These are phyloP conservation scores for Drosophila busckii DNA, from an alignment of 1,140 invertebrate genomes.

Conservation along the genomic window DNA sequence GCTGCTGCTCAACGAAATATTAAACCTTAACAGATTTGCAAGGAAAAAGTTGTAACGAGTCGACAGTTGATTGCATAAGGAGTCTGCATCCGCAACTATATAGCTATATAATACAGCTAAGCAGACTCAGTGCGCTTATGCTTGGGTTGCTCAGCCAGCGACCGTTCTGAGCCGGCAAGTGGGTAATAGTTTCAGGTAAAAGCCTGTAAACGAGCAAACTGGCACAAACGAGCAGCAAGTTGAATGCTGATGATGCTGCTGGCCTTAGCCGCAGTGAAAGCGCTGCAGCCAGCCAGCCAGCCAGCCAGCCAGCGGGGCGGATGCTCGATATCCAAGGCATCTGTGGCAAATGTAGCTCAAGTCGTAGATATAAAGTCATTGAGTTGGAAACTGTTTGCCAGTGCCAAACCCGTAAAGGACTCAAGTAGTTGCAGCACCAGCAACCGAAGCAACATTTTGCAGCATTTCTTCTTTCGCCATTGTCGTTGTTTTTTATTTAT, in stretches of 20 bases:
- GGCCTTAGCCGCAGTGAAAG: conserved; percentile 16
- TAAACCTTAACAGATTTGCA: conserved; percentile 50
- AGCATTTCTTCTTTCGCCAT: conserved; percentile 11
- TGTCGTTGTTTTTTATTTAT: conserved; percentile 54
- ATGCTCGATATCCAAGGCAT: conserved; percentile 54
- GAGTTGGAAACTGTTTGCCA: conserved; percentile 66
- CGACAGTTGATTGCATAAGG: conserved; percentile 63
- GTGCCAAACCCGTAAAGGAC: conserved; percentile 46
- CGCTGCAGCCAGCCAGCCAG: not conserved
- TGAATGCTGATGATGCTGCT: conserved; percentile 45
- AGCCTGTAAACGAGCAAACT: conserved; percentile 74
- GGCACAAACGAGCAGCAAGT: conserved; percentile 62
- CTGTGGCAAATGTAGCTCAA: conserved; percentile 60
- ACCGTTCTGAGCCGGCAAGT: conserved; percentile 47
- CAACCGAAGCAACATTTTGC: not conserved
- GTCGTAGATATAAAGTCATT: conserved; percentile 66
- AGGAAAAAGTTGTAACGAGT: conserved; percentile 52
- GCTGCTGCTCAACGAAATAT: conserved; percentile 56
- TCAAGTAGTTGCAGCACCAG: conserved; percentile 37
- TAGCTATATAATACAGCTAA: conserved; percentile 37
- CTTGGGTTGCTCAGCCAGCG: not conserved
- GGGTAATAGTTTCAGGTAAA: conserved; percentile 75
- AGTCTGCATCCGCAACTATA: conserved; percentile 19
- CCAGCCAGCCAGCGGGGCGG: conserved; percentile 26
- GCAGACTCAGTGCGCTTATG: conserved; percentile 7